Conservation (phyloP, 2,113 vertebrate genomes). For the Brachionichthys hirsutus region DNA sequence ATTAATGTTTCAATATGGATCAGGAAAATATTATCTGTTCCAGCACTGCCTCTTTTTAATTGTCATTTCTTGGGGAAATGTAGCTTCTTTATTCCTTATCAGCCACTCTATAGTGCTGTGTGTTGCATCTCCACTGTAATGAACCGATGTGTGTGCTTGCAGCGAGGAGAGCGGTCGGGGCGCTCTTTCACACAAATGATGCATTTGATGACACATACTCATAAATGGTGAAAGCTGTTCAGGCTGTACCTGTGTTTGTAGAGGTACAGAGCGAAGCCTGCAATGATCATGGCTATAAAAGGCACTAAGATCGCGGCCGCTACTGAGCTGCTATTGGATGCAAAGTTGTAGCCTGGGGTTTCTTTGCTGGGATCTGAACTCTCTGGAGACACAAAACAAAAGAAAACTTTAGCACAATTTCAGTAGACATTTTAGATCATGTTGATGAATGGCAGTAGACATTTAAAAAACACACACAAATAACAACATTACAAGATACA, state of each 20-base stretch:
- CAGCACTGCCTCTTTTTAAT: not conserved
- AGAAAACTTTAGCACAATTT: constrained; percentile 5
- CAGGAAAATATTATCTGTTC: not conserved
- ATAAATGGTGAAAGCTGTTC: not conserved
- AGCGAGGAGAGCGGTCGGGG: no score
- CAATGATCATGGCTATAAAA: constrained; percentile 99
- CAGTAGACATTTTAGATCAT: no score
- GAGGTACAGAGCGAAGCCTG: constrained; percentile 98
- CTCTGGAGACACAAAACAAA: constrained; percentile 57
- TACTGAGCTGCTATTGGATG: constrained; percentile 98
- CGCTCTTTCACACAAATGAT: no score
- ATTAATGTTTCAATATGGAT: not conserved
- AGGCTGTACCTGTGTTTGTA: constrained; percentile 95
- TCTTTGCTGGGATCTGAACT: constrained; percentile 82
- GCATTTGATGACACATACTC: not conserved
- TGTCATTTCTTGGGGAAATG: not conserved
- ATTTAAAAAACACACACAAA: no score
- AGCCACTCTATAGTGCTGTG: not conserved
- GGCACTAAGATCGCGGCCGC: constrained; percentile 98
- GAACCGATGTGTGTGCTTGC: not conserved
- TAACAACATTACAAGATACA: no score
- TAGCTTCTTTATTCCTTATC: not conserved
- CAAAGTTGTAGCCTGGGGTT: constrained; percentile 88
- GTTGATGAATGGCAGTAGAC: no score
- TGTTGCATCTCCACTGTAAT: constrained; percentile 1